A percentile compares a stretch with the other conserved stretches of the same genome.
Conservation (phyloP, 2,797 vertebrate genomes). For the Melanotaenia maccullochi region DNA sequence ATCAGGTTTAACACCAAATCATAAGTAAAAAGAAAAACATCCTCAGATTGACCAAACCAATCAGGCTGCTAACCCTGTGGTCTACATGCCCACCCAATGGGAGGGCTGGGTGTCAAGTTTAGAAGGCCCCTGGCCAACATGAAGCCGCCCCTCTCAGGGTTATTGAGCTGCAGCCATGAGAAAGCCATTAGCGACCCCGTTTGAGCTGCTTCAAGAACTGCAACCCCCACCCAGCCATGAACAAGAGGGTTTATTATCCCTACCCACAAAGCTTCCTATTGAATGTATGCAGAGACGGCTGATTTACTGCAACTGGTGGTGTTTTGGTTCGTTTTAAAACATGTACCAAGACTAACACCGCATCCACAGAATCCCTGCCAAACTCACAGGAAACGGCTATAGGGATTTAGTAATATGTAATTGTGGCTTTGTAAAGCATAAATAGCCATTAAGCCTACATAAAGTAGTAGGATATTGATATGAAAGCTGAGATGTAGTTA, state of each 20-base stretch:
- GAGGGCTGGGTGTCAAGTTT: conserved; percentile 45
- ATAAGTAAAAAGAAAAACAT: background rate
- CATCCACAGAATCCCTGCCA: conserved; percentile 25
- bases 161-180: conserved; percentile 51
- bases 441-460: conserved; percentile 3
- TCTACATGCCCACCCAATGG: conserved; percentile 21
- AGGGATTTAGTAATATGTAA: conserved; percentile 39
- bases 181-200: conserved; percentile 81
- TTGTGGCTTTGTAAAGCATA: conserved; percentile 48
- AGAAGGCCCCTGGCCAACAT: conserved; percentile 37
- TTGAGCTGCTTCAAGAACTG: conserved; percentile 67
- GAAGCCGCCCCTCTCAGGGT: conserved; percentile 47
- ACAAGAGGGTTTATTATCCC: conserved; percentile 48
- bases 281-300: conserved; percentile 46
- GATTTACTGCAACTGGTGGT: conserved; percentile 46
- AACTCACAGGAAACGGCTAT: background rate
- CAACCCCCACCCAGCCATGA: conserved; percentile 54
- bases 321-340: conserved; percentile 33
- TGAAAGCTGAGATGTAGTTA: background rate
- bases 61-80: conserved; percentile 26
- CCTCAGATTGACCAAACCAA: conserved; percentile 14
- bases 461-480: background rate
- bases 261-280: conserved; percentile 38
- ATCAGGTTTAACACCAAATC: conserved; percentile 22
- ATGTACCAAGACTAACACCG: conserved; percentile 10